Conservation (phyloP, 2,113 vertebrate genomes). For the Martes martes region DNA sequence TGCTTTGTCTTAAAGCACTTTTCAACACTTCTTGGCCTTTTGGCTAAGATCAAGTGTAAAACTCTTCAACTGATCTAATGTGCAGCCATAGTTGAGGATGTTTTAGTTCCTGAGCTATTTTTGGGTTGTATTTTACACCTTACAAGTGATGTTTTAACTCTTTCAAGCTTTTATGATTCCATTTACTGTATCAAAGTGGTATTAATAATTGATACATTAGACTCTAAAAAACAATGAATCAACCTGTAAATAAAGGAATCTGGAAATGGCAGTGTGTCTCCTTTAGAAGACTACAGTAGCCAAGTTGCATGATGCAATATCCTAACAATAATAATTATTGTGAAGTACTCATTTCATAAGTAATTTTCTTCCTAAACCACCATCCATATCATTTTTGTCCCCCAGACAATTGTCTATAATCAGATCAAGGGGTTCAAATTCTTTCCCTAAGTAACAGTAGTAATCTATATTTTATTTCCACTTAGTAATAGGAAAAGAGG, state of each 20-base stretch:
- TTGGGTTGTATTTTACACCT: background rate
- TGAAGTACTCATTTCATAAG: constrained; percentile 27
- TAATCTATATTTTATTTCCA: constrained; percentile 26
- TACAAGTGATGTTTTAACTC: background rate
- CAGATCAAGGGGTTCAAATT: background rate
- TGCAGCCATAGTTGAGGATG: background rate
- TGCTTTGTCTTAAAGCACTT: background rate
- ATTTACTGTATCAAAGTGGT: background rate
- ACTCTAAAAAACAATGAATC: background rate
- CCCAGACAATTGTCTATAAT: background rate
- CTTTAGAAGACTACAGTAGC: background rate
- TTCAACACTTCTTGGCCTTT: background rate
- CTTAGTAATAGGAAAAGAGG: background rate
- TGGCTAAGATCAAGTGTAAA: background rate
- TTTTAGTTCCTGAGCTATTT: background rate
- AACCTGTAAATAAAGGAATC: background rate
- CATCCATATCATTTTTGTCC: background rate
- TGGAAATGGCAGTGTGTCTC: background rate
- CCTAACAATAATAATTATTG: background rate
- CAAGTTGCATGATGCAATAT: background rate
- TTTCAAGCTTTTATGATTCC: background rate
- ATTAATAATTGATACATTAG: background rate
- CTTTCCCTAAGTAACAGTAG: background rate
- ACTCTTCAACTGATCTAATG: background rate
- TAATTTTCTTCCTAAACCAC: constrained; percentile 17